A percentile compares a stretch with the other conserved stretches of the same genome.
phyloP scores from a whole-genome alignment of 2,888 invertebrate species.

The Tridacna gigas region DNA sequence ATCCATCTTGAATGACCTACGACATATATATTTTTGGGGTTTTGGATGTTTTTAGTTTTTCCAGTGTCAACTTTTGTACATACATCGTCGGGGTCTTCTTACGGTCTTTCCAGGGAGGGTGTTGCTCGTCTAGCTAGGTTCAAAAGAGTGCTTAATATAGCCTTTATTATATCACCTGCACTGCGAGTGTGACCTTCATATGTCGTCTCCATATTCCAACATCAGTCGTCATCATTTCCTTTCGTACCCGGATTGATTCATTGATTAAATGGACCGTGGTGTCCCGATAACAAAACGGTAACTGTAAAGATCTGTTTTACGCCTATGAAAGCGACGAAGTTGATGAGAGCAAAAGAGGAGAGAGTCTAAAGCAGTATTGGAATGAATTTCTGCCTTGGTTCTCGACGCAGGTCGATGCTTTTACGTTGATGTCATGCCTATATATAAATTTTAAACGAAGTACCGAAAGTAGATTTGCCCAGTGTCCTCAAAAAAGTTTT shows the following conservation, averaged over 20 bases:
- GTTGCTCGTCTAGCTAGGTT: background rate
- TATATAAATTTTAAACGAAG: too few relatives aligned
- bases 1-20: conserved; percentile 2
- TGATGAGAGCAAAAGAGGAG: too few relatives aligned
- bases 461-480: too few relatives aligned
- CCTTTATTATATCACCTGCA: background rate
- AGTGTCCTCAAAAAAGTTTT: too few relatives aligned
- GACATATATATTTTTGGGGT: background rate
- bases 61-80: conserved; percentile 22
- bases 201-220: conserved; percentile 10
- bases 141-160: background rate
- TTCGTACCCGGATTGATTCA: conserved; percentile 24
- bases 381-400: too few relatives aligned
- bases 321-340: too few relatives aligned
- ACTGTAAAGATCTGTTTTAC: too few relatives aligned
- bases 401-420: too few relatives aligned
- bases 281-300: too few relatives aligned
- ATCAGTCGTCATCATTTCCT: conserved; percentile 26
- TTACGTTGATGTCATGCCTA: too few relatives aligned
- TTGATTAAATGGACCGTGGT: too few relatives aligned
- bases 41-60: conserved; percentile 18
- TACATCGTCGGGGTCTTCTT: conserved; percentile 10
- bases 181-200: background rate
- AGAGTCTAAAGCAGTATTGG: too few relatives aligned
- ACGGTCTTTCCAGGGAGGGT: conserved; percentile 10